phyloP scores from a whole-genome alignment of 1,140 invertebrate species.

The Brachionus rotundiformis region DNA sequence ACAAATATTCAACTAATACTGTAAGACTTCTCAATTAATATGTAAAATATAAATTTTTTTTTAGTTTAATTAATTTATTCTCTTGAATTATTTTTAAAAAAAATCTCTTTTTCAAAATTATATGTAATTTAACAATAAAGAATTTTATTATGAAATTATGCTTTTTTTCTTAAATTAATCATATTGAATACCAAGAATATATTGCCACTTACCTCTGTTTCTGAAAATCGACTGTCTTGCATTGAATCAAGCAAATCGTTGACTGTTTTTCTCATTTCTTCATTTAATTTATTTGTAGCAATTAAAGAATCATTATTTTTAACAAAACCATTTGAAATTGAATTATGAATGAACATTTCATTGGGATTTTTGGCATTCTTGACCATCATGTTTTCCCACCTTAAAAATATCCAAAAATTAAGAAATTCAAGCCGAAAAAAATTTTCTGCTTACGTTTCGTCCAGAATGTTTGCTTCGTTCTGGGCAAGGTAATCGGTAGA shows the following conservation, averaged over 20 bases:
- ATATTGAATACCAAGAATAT: no score
- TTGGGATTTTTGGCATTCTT: constrained; percentile 27
- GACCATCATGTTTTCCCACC: constrained; percentile 42
- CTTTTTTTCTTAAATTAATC: no score
- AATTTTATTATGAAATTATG: no score
- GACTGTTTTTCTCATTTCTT: constrained; percentile 67
- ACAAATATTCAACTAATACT: no score
- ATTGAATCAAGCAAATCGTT: constrained; percentile 66
- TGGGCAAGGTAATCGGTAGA: constrained; percentile 23
- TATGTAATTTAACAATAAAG: no score
- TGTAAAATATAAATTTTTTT: no score
- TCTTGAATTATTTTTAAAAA: no score
- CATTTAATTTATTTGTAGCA: constrained; percentile 57
- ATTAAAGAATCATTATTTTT: constrained; percentile 23
- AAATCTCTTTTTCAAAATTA: no score
- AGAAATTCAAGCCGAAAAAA: not conserved
- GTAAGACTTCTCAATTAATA: no score
- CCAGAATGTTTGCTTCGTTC: not conserved
- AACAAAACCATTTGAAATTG: constrained; percentile 26
- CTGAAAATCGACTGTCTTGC: constrained; percentile 71
- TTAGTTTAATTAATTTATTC: no score
- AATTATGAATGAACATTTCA: constrained; percentile 23
- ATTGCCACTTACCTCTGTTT: constrained; percentile 69
- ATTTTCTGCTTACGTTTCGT: constrained; percentile 8
- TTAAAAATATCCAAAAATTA: not conserved